Percentiles rank a stretch among this genome's conserved stretches.
Conservation (phyloP, 92 coral and sea anemone genomes). For the Heteractis magnifica region DNA sequence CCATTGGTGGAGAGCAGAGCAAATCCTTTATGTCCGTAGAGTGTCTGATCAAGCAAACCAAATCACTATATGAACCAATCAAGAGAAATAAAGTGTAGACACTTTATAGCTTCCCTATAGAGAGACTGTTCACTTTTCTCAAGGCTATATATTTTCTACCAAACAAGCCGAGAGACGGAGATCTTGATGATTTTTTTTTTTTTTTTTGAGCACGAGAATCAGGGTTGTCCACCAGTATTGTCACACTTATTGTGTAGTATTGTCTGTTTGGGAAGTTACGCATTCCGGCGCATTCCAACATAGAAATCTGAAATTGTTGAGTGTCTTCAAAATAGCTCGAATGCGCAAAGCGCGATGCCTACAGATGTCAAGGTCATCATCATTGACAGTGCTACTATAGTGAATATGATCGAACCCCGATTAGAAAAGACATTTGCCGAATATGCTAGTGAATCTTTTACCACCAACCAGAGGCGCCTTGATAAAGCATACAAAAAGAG, state of each 20-base stretch:
- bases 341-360: slow-evolving; percentile 35
- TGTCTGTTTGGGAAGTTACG: too few species aligned
- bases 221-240: slow-evolving; percentile 18
- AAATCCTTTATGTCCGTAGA: slow-evolving; percentile 13
- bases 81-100: slow-evolving; percentile 28
- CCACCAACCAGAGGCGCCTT: slow-evolving; percentile 54
- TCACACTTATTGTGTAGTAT: too few species aligned
- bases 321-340: slow-evolving; percentile 21
- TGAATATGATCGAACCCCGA: slow-evolving; percentile 52
- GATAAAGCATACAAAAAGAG: slow-evolving; percentile 34
- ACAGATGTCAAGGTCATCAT: slow-evolving; percentile 27
- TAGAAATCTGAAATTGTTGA: slow-evolving; percentile 48
- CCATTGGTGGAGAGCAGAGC: slow-evolving; percentile 33
- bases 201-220: slow-evolving; percentile 40
- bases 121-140: slow-evolving; percentile 38
- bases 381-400: slow-evolving; percentile 41
- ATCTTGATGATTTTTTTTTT: slow-evolving; percentile 37
- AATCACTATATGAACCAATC: slow-evolving; percentile 40
- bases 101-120: slow-evolving; percentile 36
- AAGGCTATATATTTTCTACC: slow-evolving; percentile 39
- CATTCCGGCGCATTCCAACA: not conserved
- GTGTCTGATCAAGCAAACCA: slow-evolving; percentile 30
- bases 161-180: slow-evolving; percentile 47
- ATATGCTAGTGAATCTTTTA: slow-evolving; percentile 45
- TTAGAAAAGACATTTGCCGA: slow-evolving; percentile 30